phyloP scores from a whole-genome alignment of 1,140 invertebrate species.

The Ephestia elutella region DNA sequence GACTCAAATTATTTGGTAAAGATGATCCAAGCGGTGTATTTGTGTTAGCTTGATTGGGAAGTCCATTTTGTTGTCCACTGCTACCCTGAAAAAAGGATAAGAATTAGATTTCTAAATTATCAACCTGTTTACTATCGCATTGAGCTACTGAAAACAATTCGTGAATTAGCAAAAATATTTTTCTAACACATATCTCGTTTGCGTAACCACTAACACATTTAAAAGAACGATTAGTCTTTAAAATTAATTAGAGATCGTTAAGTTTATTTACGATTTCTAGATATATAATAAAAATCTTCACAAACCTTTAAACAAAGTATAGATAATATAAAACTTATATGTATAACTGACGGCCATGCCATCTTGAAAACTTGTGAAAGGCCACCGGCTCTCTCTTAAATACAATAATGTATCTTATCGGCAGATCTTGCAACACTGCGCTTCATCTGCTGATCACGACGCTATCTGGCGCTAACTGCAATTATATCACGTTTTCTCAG shows the following conservation, averaged over 20 bases:
- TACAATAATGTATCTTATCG: slow-evolving; percentile 11
- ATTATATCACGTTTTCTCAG: neutral
- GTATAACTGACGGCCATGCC: slow-evolving; percentile 4
- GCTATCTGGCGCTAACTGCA: slow-evolving; percentile 1
- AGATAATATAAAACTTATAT: neutral
- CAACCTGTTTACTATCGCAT: neutral
- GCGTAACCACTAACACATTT: too few relatives aligned
- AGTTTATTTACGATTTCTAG: too few relatives aligned
- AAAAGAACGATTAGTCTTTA: too few relatives aligned
- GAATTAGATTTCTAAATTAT: neutral
- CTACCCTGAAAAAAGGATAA: slow-evolving; percentile 2
- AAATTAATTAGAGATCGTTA: too few relatives aligned
- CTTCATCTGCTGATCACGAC: slow-evolving; percentile 7
- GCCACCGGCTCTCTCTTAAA: slow-evolving; percentile 10
- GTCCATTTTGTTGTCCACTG: slow-evolving; percentile 4
- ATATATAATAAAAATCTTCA: neutral
- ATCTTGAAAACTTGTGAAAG: slow-evolving; percentile 15
- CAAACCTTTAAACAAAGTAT: neutral
- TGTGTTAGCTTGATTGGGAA: neutral
- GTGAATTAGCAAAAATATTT: too few relatives aligned
- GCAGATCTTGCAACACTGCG: slow-evolving; percentile 4
- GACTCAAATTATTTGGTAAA: slow-evolving; percentile 6
- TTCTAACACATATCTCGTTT: too few relatives aligned
- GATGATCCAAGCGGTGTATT: neutral
- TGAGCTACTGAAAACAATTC: neutral